Base-by-base conservation (phyloP, 2,888 invertebrate species). In the Acrobasis consociella region DNA sequence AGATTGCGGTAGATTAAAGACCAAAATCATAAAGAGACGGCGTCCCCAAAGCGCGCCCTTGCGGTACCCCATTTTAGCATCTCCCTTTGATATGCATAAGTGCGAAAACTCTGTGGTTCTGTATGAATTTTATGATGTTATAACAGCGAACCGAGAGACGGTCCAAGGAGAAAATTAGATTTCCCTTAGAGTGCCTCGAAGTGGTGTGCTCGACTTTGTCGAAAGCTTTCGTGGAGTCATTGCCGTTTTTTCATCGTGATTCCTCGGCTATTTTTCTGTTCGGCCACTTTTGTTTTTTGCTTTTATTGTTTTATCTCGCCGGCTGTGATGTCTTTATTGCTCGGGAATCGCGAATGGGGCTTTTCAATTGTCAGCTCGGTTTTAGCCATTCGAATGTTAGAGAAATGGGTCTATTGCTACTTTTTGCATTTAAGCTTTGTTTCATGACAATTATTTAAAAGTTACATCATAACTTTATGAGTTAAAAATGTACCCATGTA, bases 1-100 rank as follows among this genome's bases (percentile, higher is more conserved):
- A 91, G 91, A 92, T 91, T 91, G 92, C 89, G 92, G 92, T 88
- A 85, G 89, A 91, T 91, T 91, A 91, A 91, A 91, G 91, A 91
- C 90, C 91, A 85, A 85, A 89, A 85, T 87, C 86, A 85, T 87
- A 85, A 86, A 88, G 85, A 81, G 86, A 75, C 81, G 77, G 74
- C 71, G 80, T 76, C 80, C 82, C 82, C 75, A 75, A 71, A 70
- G n/a, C 71, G 62, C 68, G 64, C 71, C 82, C 82, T 73, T 79
- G 81, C 72, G 81, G 80, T 77, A 83, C 78, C 72, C 83, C 77
- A 82, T 83, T 85, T 82, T 86, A 78, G 78, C 78, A 78, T 81
- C 82, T 86, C 78, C 77, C 80, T 77, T 78, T 82, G 80, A 83
- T 83, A 80, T 80, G 79, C 80, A 82, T 82, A 89, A 87, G 87